Percentiles rank a stretch among this genome's conserved stretches.
These are phyloP conservation scores for Hermaeophaga mercurialis DNA, from an alignment of 2,888 invertebrate genomes.

Conservation along the genomic window DNA sequence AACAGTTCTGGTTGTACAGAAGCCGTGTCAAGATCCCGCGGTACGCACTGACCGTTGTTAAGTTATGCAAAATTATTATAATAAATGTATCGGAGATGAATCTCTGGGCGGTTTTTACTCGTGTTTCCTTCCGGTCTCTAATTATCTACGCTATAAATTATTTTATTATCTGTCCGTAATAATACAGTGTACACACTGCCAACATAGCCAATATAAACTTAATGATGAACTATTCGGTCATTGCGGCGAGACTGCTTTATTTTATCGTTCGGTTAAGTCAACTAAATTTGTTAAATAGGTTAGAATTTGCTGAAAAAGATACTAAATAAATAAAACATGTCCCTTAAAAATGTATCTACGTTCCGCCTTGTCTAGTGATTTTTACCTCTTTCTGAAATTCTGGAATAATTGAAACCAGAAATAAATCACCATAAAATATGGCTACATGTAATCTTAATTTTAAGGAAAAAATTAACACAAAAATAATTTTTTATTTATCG, in stretches of 20 bases:
- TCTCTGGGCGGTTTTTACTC: slow-evolving; percentile 58
- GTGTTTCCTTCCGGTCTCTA: slow-evolving; percentile 59
- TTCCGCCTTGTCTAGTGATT: too few species aligned
- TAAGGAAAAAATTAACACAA: too few species aligned
- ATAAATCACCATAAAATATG: too few species aligned
- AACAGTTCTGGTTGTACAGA: slow-evolving; percentile 31
- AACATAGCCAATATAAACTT: slow-evolving; percentile 34
- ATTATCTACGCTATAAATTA: slow-evolving; percentile 58
- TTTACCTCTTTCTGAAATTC: too few species aligned
- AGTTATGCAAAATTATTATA: slow-evolving; percentile 58
- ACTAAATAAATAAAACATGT: too few species aligned
- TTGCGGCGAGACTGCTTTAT: not conserved
- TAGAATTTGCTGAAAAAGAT: too few species aligned
- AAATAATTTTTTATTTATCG: too few species aligned
- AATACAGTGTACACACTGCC: slow-evolving; percentile 33
- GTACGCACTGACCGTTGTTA: slow-evolving; percentile 54
- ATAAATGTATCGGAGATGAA: slow-evolving; percentile 59
- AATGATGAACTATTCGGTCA: slow-evolving; percentile 21
- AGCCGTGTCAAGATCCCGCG: slow-evolving; percentile 34
- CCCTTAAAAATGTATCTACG: too few species aligned
- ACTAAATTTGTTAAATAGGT: too few species aligned
- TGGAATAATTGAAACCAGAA: too few species aligned
- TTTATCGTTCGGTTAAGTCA: too few species aligned
- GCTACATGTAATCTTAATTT: too few species aligned
- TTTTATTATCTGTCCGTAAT: slow-evolving; percentile 46